phyloP scores from a whole-genome alignment of 2,888 invertebrate species.

The Latrodectus elegans region DNA sequence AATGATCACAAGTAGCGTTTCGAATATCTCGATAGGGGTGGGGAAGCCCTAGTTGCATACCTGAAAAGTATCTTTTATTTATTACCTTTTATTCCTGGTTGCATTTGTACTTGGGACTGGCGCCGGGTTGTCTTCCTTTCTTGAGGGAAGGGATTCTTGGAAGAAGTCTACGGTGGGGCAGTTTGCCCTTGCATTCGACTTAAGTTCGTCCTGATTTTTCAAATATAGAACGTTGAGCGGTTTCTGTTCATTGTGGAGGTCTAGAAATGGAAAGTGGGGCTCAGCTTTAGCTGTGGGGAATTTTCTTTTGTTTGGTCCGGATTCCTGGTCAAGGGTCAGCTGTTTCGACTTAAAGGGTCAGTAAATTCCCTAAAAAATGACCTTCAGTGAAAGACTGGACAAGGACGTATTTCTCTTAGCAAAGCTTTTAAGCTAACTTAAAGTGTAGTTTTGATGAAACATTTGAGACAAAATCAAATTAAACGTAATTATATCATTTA shows the following conservation, averaged over 20 bases:
- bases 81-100: slow-evolving; percentile 8
- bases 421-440: too few species aligned
- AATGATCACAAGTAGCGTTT: slow-evolving; percentile 55
- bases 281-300: too few species aligned
- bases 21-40: slow-evolving; percentile 37
- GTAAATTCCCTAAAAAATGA: too few species aligned
- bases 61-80: slow-evolving; percentile 26
- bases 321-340: slow-evolving; percentile 1
- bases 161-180: background rate
- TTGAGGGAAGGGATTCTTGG: background rate
- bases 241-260: too few species aligned
- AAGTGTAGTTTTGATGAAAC: too few species aligned
- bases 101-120: slow-evolving; percentile 7
- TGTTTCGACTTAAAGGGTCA: background rate
- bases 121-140: background rate
- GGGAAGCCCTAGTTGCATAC: slow-evolving; percentile 4
- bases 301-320: background rate
- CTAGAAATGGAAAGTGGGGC: too few species aligned
- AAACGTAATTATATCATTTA: too few species aligned
- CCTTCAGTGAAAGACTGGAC: too few species aligned
- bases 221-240: too few species aligned
- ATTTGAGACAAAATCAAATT: too few species aligned
- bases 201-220: too few species aligned
- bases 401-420: too few species aligned
- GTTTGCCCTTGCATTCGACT: background rate